These are phyloP conservation scores for Colostygia pectinataria DNA, from an alignment of 2,888 invertebrate species.

Conservation along the genomic window DNA sequence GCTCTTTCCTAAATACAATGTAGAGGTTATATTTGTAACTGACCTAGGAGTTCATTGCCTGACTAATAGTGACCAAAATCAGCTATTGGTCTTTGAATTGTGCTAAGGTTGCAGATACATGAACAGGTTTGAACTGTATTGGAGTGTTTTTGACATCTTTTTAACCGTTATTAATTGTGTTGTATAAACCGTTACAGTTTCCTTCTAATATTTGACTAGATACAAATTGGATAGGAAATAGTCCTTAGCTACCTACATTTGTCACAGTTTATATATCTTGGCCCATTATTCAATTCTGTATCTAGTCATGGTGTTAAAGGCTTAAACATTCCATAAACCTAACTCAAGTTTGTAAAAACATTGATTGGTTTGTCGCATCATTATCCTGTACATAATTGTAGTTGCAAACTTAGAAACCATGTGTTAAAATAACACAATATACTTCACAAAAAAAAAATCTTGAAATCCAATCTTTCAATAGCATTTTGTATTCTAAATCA, in stretches of 20 bases:
- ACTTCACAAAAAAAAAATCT: not conserved
- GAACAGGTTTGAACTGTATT: constrained; percentile 59
- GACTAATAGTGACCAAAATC: not conserved
- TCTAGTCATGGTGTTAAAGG: constrained; percentile 66
- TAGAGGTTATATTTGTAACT: too few relatives aligned
- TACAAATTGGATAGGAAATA: constrained; percentile 48
- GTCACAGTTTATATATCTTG: constrained; percentile 11
- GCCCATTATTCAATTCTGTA: constrained; percentile 47
- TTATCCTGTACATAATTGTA: constrained; percentile 36
- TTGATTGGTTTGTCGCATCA: constrained; percentile 58
- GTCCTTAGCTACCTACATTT: constrained; percentile 6
- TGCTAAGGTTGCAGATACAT: constrained; percentile 62
- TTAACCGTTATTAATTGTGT: constrained; percentile 60
- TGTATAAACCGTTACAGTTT: constrained; percentile 56
- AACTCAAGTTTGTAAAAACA: constrained; percentile 65
- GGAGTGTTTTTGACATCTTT: constrained; percentile 72
- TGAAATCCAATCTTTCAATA: constrained; percentile 14
- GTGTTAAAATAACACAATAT: constrained; percentile 12
- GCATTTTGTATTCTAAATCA: constrained; percentile 22
- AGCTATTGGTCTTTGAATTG: constrained; percentile 31
- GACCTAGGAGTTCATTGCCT: too few relatives aligned
- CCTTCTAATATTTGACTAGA: constrained; percentile 60
- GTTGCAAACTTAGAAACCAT: constrained; percentile 18
- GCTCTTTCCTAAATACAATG: too few relatives aligned
- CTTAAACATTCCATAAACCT: constrained; percentile 79